Base-by-base conservation (phyloP, 2,113 vertebrate species). In the Salvelinus namaycush region DNA sequence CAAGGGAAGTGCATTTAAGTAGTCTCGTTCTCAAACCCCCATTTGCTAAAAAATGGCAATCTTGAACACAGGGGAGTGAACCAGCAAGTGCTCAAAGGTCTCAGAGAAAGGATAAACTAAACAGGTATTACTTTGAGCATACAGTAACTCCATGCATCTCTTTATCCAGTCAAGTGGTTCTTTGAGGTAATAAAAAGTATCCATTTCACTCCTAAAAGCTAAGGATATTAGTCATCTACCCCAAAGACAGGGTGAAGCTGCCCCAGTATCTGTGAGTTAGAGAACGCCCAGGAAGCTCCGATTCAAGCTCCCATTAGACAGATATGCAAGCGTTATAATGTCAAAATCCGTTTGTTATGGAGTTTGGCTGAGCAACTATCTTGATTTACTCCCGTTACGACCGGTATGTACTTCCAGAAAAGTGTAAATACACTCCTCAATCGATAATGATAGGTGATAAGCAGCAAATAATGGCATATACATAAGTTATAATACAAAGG, bases 171-270 rank as follows among this genome's bases (percentile, higher is more conserved):
- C 87, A 88, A 84, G 75, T 87, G 83, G 84, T 84, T 91, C 79
- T 92, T 87, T 93, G 94, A 95, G 94, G 94, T 94, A 95, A 94
- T 92, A 87, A 87, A 90, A 90, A 88, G 83, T 87, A 88, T 92
- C 89, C 29, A 82, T 91, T 91, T 93, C 83, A 89, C 84, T 89
- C 90, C 84, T 39, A 31, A 78, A 48, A 88, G 86, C 87, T 87
- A 84, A 73, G 85, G 83, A 90, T 85, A 83, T 80, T 83, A 81
- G 79, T 74, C 84, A 76, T 83, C 83, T 90, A 78, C 83, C 85
- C 90, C 89, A 87, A 77, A 82, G 66, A 74, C 89, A 83, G 82
- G 27, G 65, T 67, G 89, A 88, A 80, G 85, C 9, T 44, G 39
- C 9, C 39, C 39, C 39, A 44, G 39, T 44, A 44, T 44, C 39